A percentile compares a stretch with the other conserved stretches of the same genome.
These are phyloP conservation scores for Araneus ventricosus DNA, from an alignment of 1,140 invertebrate species.

Conservation along the genomic window DNA sequence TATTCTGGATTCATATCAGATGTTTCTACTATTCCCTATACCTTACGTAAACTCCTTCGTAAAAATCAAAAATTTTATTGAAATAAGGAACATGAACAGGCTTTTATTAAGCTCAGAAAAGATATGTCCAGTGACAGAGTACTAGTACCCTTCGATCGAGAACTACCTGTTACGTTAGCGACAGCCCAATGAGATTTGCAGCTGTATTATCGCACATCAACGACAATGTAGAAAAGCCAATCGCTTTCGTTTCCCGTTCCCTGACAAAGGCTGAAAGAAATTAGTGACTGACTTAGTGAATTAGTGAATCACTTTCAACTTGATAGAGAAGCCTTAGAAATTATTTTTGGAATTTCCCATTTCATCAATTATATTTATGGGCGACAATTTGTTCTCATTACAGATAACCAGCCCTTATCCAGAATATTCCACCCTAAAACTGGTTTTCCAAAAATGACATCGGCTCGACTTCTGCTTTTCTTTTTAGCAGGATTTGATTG, in stretches of 20 bases:
- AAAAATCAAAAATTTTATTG: conserved; percentile 77
- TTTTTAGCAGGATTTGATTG: conserved; percentile 51
- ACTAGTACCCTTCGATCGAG: conserved; percentile 79
- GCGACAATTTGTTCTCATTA: no score
- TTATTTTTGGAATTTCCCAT: no score
- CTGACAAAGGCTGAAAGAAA: conserved; percentile 80
- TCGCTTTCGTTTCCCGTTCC: conserved; percentile 81
- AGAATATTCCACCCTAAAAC: no score
- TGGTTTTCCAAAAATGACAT: no score
- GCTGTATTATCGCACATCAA: conserved; percentile 80
- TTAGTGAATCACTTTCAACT: not conserved
- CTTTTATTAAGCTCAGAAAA: conserved; percentile 77
- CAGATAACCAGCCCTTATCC: no score
- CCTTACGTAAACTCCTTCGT: conserved; percentile 72
- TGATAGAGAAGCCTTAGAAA: no score
- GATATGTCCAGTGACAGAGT: conserved; percentile 54
- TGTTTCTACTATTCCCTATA: no score
- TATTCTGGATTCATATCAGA: no score
- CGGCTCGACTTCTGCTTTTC: not conserved
- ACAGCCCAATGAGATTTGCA: conserved; percentile 79
- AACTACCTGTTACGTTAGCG: conserved; percentile 81
- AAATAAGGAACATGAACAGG: conserved; percentile 76
- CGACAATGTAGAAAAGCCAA: no score
- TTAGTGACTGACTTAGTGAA: conserved; percentile 77
- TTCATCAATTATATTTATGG: no score